Evolutionary conservation across 2,888 invertebrate genomes (phyloP).

Genomic region (Drosophila setosimentum): DNA sequence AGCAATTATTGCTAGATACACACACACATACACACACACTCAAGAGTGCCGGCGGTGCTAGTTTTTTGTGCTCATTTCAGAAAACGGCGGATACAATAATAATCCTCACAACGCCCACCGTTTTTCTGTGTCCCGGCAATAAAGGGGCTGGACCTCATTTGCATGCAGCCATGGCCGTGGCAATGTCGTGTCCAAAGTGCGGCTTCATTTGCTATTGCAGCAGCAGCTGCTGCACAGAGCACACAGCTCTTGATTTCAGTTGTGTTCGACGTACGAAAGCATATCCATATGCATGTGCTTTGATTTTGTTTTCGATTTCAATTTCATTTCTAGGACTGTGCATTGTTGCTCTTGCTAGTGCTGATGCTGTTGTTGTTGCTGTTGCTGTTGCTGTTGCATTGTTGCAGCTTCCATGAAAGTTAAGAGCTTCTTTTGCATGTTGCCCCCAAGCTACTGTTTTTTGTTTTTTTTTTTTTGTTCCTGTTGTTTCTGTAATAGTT

Average conservation of each 20-base stretch:
- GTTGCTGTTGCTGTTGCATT: conserved; percentile 7
- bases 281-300: conserved; percentile 77
- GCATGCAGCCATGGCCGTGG: conserved; percentile 64
- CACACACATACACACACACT: conserved; percentile 28
- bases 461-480: conserved; percentile 2
- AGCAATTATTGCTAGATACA: conserved; percentile 66
- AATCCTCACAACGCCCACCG: conserved; percentile 59
- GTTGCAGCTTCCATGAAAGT: conserved; percentile 54
- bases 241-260: conserved; percentile 35
- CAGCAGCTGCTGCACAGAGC: conserved; percentile 10
- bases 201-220: conserved; percentile 19
- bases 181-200: conserved; percentile 67
- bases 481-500: conserved; percentile 28
- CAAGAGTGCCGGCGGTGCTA: conserved; percentile 37
- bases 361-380: background rate
- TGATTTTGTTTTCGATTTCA: conserved; percentile 80
- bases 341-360: conserved; percentile 22
- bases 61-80: conserved; percentile 60
- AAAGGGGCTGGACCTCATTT: conserved; percentile 61
- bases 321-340: conserved; percentile 72
- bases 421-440: conserved; percentile 53
- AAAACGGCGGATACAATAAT: conserved; percentile 66
- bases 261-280: conserved; percentile 26
- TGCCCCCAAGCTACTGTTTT: conserved; percentile 39
- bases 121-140: conserved; percentile 32